Conservation (phyloP, 2,113 vertebrate species). For the Uropsilus gracilis region DNA sequence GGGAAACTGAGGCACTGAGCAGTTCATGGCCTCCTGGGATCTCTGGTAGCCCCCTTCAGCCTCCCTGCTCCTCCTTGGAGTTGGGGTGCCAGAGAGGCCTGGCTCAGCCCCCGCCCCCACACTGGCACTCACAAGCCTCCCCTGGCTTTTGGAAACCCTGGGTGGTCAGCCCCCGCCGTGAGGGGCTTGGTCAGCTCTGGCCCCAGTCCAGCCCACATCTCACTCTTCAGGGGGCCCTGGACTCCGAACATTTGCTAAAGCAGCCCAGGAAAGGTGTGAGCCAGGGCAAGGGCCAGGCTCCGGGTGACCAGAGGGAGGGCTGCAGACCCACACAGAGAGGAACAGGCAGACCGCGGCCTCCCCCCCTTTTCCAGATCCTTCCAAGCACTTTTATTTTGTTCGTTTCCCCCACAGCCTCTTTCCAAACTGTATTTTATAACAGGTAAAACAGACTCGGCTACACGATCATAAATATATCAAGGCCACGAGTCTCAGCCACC, state of each 20-base stretch:
- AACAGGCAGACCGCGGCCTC: neutral
- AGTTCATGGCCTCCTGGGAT: rapidly evolving
- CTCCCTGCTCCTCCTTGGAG: neutral
- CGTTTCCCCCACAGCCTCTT: neutral
- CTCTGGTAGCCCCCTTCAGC: no score
- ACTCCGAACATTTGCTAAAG: neutral
- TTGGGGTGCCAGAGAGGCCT: neutral
- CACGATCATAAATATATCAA: neutral
- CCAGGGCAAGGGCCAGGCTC: neutral
- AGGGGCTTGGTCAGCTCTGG: neutral
- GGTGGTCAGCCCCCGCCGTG: neutral
- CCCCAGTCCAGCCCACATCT: neutral
- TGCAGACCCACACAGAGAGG: neutral
- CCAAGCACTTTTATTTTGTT: neutral
- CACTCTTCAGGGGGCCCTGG: neutral
- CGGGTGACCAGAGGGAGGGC: rapidly evolving
- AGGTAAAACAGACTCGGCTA: constrained; percentile 5
- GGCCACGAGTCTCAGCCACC: neutral
- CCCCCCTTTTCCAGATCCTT: no score
- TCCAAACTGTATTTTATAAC: neutral
- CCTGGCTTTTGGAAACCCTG: neutral
- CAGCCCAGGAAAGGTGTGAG: neutral
- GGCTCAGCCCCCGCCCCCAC: neutral
- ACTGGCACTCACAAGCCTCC: rapidly evolving
- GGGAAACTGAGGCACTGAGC: neutral